Evolutionary conservation across 2,888 invertebrate genomes (phyloP), one percentile per base, ranked within the genome.

Genomic region (Drosophila limbata): DNA sequence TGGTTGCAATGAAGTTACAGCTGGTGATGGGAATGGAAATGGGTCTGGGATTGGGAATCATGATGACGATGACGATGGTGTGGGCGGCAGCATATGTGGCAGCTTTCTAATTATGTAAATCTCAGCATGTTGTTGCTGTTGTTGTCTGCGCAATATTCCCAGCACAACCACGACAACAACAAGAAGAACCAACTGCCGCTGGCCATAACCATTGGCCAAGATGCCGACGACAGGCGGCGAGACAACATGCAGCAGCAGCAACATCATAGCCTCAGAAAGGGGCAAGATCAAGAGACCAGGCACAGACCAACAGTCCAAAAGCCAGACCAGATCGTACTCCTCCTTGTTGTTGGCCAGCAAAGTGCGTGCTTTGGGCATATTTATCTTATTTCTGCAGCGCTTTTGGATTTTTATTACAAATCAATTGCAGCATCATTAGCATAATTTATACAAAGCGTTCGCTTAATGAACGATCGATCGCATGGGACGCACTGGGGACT

Each of bases 351-450:
- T 17, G 28, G 42, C 39, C 69, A 44, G 70, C 52, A 79, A 82
- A 90, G 92, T 92, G 92, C 92, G 92, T 92, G 92, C 85, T 90
- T 83, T 71, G 79, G 66, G 91, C 90, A 90, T 92, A 92, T 92
- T 92, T 92, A 92, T 92, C 92, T 92, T 92, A 82, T 79, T 86
- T 80, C 73, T 74, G 78, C 80, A 84, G 75, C 85, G 89, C 84
- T 89, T 42, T 74, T 89, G 90, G 89, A 92, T 91, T 92, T 92
- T 92, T 92, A 92, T 92, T 92, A 92, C 92, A 92, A 92, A 92
- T 92, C 92, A 92, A 92, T 92, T 92, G 92, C 91, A 92, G 91
- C 90, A 90, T 92, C 92, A 92, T 92, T 92, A 92, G 92, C 92
- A 92, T 92, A 92, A 92, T 92, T 92, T 92, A 92, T 92, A 92